phyloP scores from a whole-genome alignment of 2,113 vertebrate species.

The Suncus etruscus region DNA sequence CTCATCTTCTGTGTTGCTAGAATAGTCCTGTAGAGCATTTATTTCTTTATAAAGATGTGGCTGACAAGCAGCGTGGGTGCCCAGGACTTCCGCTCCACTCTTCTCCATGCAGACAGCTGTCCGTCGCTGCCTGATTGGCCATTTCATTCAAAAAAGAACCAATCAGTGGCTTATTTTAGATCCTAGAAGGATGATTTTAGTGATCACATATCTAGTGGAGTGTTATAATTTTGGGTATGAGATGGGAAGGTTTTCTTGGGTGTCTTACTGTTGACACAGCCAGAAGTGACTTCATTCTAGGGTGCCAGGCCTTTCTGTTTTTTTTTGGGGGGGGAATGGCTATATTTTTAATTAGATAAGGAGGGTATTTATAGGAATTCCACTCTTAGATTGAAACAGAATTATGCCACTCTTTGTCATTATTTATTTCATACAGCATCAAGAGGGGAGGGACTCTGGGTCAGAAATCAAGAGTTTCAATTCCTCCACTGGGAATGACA shows the following conservation, averaged over 20 bases:
- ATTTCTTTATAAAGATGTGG: neutral
- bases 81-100: conserved; percentile 3
- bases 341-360: neutral
- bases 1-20: too few species aligned
- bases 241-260: neutral
- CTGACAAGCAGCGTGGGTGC: accelerated
- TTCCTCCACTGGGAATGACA: neutral
- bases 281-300: neutral
- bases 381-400: neutral
- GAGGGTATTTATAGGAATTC: neutral
- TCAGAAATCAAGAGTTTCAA: neutral
- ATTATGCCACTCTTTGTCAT: neutral
- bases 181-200: conserved; percentile 29
- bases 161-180: neutral
- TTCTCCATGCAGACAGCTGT: neutral
- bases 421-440: neutral
- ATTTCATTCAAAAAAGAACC: neutral
- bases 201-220: neutral
- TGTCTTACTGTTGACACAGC: neutral
- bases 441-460: neutral
- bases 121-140: neutral
- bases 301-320: neutral
- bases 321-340: neutral
- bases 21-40: too few species aligned
- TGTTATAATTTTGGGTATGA: neutral